Percentiles rank a stretch among this genome's conserved stretches.
These are phyloP conservation scores for Caenorhabditis macrosperma DNA, from an alignment of 2,888 invertebrate species.

Conservation along the genomic window DNA sequence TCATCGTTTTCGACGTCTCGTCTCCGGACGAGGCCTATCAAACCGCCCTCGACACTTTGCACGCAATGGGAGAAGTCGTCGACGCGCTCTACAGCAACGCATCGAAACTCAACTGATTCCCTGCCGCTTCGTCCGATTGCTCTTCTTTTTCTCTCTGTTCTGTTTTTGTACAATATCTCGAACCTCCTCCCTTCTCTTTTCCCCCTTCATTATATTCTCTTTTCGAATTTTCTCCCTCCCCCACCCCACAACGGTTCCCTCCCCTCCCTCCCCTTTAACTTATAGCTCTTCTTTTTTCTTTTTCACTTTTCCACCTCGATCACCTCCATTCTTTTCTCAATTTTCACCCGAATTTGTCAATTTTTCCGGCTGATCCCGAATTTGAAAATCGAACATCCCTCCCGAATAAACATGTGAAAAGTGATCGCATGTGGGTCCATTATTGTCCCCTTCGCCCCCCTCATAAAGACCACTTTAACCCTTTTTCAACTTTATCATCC, in stretches of 20 bases:
- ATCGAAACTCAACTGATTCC: slow-evolving; percentile 86
- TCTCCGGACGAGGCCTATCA: slow-evolving; percentile 97
- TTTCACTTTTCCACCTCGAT: too few relatives aligned
- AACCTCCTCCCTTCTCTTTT: neutral
- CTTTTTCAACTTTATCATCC: too few relatives aligned
- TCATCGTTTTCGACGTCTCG: slow-evolving; percentile 96
- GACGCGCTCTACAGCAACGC: slow-evolving; percentile 99
- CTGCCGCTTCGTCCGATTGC: neutral
- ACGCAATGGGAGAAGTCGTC: slow-evolving; percentile 95
- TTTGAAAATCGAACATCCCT: neutral
- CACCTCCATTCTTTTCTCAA: too few relatives aligned
- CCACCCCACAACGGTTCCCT: too few relatives aligned
- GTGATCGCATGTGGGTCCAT: neutral
- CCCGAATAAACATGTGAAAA: neutral
- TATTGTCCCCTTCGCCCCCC: too few relatives aligned
- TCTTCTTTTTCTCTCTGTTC: neutral
- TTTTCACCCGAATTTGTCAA: too few relatives aligned
- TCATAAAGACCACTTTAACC: too few relatives aligned
- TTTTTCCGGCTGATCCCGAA: too few relatives aligned
- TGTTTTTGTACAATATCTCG: slow-evolving; percentile 52
- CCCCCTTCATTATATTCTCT: neutral
- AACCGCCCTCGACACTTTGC: slow-evolving; percentile 96
- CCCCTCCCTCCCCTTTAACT: too few relatives aligned
- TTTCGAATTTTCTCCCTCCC: too few relatives aligned
- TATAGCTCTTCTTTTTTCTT: too few relatives aligned